phyloP scores from a whole-genome alignment of 2,797 vertebrate genomes.

The Hydrolagus colliei region DNA sequence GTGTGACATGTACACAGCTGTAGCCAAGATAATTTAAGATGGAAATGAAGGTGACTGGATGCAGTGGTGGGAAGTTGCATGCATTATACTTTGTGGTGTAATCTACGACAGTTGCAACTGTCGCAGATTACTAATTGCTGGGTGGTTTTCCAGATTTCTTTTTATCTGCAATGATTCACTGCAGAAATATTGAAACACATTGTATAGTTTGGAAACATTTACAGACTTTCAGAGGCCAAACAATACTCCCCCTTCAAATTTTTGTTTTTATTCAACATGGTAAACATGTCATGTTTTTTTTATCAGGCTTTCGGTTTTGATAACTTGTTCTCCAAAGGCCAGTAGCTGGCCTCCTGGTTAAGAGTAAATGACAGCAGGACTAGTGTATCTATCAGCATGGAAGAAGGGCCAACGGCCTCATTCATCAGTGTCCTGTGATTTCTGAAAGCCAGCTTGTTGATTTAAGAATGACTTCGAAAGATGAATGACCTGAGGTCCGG shows the following conservation, averaged over 20 bases:
- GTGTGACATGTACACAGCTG: not conserved
- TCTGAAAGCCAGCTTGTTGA: constrained; percentile 26
- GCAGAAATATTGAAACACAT: not conserved
- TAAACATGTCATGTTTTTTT: not conserved
- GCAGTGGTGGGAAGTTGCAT: not conserved
- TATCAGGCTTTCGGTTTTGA: not conserved
- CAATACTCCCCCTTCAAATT: not conserved
- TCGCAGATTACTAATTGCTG: not conserved
- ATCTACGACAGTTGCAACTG: not conserved
- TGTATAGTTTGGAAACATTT: no score
- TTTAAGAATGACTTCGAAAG: constrained; percentile 8
- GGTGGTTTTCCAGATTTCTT: not conserved
- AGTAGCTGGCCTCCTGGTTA: not conserved
- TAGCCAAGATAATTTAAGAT: not conserved
- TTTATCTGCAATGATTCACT: not conserved
- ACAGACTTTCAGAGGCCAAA: no score
- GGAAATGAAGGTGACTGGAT: not conserved
- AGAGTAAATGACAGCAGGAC: constrained; percentile 10
- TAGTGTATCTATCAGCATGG: constrained; percentile 9
- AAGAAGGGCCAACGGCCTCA: not conserved
- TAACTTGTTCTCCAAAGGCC: not conserved
- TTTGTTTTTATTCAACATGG: not conserved
- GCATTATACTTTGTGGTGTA: not conserved
- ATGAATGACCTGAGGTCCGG: not conserved
- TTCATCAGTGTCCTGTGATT: constrained; percentile 16